Evolutionary conservation across 2,888 invertebrate species (phyloP), one percentile per base, ranked within the genome.

Genomic region (Crioceris asparagi): DNA sequence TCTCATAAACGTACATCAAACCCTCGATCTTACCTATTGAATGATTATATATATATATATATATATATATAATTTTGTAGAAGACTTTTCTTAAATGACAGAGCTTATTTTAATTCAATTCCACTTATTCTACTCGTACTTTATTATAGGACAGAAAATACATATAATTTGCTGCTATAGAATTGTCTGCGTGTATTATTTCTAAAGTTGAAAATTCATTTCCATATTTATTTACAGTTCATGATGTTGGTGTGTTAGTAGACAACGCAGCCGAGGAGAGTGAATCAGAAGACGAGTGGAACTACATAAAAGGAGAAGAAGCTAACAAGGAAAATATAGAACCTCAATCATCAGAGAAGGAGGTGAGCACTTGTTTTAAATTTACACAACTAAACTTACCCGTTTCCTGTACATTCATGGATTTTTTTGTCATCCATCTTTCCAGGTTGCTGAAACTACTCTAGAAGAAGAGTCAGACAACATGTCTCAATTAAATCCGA

Each of bases 281-380:
- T 55, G 82, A 82, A 50, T 80, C 82, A 50, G 85, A 85, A 67
- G 86, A 85, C 77, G 87, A 86, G 79, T 86, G 84, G 85, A 84
- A 86, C 64, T 87, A 84, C 62, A 78, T 75, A 63, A 75, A 76
- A 59, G 75, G 76, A 52, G 79, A 77, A 55, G 69, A 70, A 39
- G 72, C 75, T 51, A 74, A 76, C 60, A 75, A 74, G 57, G 73
- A 74, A 53, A 70, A 70, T 52, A 39, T 67, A 66, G 53, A 65
- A 60, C 67, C 64, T 47, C 69, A 56, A 66, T n/a, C n/a, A n/a
- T 69, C 70, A 46, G 57, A 58, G 45, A 51, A 40, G 35, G 44
- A 44, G 47, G 47, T 45, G 34, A 36, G 32, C 5, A n/a, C n/a
- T n/a, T n/a, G n/a, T n/a, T n/a, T n/a, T n/a, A n/a, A n/a, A n/a